Base-by-base conservation (phyloP, 2,113 vertebrate species). In the Lampris megalopsis region DNA sequence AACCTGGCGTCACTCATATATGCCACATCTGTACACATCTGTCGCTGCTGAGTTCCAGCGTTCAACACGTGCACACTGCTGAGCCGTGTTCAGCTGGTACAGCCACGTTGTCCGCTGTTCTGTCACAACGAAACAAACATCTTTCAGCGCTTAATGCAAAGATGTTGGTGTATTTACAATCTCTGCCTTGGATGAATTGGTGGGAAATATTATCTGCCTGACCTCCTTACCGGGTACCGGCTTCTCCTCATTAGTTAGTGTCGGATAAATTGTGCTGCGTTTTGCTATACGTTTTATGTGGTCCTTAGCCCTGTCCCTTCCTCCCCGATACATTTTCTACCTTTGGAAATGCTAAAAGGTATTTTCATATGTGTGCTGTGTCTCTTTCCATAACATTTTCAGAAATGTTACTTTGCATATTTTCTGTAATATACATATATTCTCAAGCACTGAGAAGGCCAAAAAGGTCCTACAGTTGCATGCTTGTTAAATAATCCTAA, bases 151-250 rank as follows among this genome's bases (percentile, higher is more conserved):
- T 70, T 52, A 1, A 77, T 91, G 90, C 89, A 93, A 92, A 91
- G 92, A 91, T 93, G 90, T 92, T 92, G 93, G 89, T 94, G 90
- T 91, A 88, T 94, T 94, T 95, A 95, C 88, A 94, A 94, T 95
- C 93, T 95, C 93, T 95, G 94, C 94, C 94, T 94, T 93, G 83
- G 81, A 83, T 87, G 84, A 79, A 75, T 66, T 47, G 72, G 58
- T 50, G 67, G 41, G 41, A 85, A 73, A 71, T 69, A 68, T 68
- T 59, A 77, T 77, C 71, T 68, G 63, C 71, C 81, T 68, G 75
- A 72, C 84, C 75, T 64, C 71, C 81, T 68, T 77, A 72, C 84
- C 75, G 64, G 43, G 47, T 68, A 71, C 78, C 75, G 77, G 54
- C 37, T 59, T 73, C 66, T 70, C 71, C 57, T 62, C 67, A 47